Evolutionary conservation across 2,113 vertebrate genomes (phyloP).

Genomic region (Montifringilla adamsi): DNA sequence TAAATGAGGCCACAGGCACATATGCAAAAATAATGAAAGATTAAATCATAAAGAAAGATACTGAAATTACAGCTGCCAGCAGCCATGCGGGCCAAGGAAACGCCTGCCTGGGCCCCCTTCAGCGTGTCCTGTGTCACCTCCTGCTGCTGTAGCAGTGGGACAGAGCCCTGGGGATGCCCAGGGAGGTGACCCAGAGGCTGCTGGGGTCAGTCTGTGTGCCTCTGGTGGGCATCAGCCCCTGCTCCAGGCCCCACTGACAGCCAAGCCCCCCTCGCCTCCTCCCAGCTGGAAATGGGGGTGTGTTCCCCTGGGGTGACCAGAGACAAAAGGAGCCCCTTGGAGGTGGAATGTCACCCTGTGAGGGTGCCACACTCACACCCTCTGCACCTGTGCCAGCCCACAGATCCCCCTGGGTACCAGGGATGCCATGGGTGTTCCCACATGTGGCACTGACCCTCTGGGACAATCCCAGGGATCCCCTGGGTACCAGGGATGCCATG

Average conservation of each 20-base stretch:
- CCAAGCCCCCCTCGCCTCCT: neutral
- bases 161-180: neutral
- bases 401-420: rapidly evolving
- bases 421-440: no score
- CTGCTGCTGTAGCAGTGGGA: neutral
- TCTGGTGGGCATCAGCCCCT: neutral
- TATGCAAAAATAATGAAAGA: neutral
- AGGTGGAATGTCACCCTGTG: neutral
- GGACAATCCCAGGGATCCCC: neutral
- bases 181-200: neutral
- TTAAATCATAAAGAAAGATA: neutral
- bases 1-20: neutral
- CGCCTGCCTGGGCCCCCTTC: neutral
- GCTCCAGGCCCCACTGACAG: neutral
- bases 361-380: neutral
- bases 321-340: neutral
- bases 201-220: neutral
- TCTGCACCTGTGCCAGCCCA: neutral
- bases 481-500: neutral
- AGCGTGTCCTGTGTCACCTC: neutral
- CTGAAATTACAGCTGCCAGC: neutral
- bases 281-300: neutral
- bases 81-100: neutral
- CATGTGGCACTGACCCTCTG: rapidly evolving
- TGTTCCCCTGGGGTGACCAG: neutral